Conservation (phyloP, 2,113 vertebrate genomes). For the Cavia aperea region DNA sequence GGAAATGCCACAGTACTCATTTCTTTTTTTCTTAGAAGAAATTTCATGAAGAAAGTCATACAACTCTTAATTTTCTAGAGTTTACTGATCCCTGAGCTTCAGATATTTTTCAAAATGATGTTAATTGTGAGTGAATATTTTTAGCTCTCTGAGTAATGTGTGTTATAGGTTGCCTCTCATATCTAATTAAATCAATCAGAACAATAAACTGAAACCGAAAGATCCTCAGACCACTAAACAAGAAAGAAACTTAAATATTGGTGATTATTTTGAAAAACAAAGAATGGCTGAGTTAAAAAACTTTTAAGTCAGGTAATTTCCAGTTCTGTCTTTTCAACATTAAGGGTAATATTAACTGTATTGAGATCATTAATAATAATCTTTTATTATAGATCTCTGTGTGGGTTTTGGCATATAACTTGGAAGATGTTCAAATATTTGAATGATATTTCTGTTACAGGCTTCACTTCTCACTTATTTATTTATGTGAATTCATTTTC, state of each 20-base stretch:
- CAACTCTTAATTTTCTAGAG: neutral
- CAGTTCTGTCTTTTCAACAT: slow-evolving; percentile 45
- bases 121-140: neutral
- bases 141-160: neutral
- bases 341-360: slow-evolving; percentile 39
- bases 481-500: slow-evolving; percentile 24
- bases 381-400: slow-evolving; percentile 39
- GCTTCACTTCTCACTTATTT: slow-evolving; percentile 30
- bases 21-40: neutral
- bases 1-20: neutral
- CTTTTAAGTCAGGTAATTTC: slow-evolving; percentile 14
- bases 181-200: neutral
- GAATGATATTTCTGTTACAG: slow-evolving; percentile 21
- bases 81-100: neutral
- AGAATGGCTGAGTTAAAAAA: slow-evolving; percentile 3
- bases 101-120: slow-evolving; percentile 6
- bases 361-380: slow-evolving; percentile 26
- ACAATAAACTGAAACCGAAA: slow-evolving; percentile 27
- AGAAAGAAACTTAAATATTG: neutral
- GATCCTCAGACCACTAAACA: neutral
- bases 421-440: slow-evolving; percentile 39
- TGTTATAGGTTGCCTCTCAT: neutral
- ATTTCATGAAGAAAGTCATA: neutral
- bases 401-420: slow-evolving; percentile 26
- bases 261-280: neutral